Base-by-base conservation (phyloP, 2,113 vertebrate species). In the Gobio gobio region DNA sequence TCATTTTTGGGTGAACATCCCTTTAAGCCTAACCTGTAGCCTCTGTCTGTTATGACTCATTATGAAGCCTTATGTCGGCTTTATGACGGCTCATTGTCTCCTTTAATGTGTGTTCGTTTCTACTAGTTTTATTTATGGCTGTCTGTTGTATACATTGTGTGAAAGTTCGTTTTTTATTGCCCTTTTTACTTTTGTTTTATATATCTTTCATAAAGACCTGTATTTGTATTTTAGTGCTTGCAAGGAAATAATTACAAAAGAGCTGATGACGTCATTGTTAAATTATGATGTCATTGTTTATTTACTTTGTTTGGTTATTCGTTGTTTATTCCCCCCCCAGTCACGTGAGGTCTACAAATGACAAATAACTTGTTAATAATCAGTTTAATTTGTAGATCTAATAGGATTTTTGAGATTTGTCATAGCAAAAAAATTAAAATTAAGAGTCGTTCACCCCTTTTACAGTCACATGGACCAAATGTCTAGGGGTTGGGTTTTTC, bases 141-240 rank as follows among this genome's bases (percentile, higher is more conserved):
- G 33, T 80, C 72, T 74, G 85, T 86, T 86, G 66, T 87, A 75
- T 58, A 20, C 26, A 61, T 70, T 84, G 74, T 40, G 66, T 73
- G 76, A 12, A 74, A 85, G 40, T 63, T 18, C 26, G 26, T 72
- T 78, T 76, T 75, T 70, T 45, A 33, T 56, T 80, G 82, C 76
- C n/a, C 66, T 84, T 86, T 88, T 79, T 85, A 84, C 58, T 66
- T 75, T 76, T 66, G 78, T 89, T 88, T 83, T 87, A 74, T 90
- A 86, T 83, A 61, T 86, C 54, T 83, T 89, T 87, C 78, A 66
- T 80, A 84, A 83, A 77, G 85, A 68, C 83, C 75, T 83, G 58
- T 58, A 66, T 81, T 59, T 86, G 87, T 84, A 76, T 84, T 87
- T 59, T 78, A 78, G 80, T 72, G 64, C 47, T 82, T 74, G 54